Evolutionary conservation across 2,797 vertebrate species (phyloP).

Genomic region (Sphenodon punctatus): DNA sequence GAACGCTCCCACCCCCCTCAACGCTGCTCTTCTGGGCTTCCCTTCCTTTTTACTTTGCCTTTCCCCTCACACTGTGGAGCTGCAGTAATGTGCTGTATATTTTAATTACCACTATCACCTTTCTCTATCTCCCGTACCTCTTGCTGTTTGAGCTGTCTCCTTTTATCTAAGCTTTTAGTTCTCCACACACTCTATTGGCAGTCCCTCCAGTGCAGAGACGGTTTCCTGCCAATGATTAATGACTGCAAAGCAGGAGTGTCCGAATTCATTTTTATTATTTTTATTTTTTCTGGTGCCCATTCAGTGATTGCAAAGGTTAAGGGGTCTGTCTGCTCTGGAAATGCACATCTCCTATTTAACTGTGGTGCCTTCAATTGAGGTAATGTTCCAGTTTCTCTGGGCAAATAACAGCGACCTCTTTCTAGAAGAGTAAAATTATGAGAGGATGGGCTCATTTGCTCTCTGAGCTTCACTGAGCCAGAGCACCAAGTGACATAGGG

Average conservation of each 20-base stretch:
- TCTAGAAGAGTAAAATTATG: rapidly evolving
- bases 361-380: rapidly evolving
- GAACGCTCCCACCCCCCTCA: background rate
- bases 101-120: background rate
- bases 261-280: too few relatives aligned
- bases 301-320: background rate
- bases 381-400: background rate
- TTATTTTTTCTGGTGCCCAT: background rate
- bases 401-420: rapidly evolving
- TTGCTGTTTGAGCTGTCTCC: background rate
- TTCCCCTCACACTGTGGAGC: background rate
- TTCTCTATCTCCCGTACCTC: background rate
- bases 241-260: background rate
- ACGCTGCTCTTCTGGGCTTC: rapidly evolving
- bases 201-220: conserved; percentile 1
- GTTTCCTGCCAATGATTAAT: conserved; percentile 6
- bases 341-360: background rate
- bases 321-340: background rate
- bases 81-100: background rate
- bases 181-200: background rate
- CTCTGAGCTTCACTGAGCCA: background rate
- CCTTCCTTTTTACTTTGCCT: background rate
- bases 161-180: background rate
- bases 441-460: background rate
- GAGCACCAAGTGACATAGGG: background rate